A percentile compares a stretch with the other conserved stretches of the same genome.
phyloP scores from a whole-genome alignment of 2,797 vertebrate species.

The Masticophis lateralis region DNA sequence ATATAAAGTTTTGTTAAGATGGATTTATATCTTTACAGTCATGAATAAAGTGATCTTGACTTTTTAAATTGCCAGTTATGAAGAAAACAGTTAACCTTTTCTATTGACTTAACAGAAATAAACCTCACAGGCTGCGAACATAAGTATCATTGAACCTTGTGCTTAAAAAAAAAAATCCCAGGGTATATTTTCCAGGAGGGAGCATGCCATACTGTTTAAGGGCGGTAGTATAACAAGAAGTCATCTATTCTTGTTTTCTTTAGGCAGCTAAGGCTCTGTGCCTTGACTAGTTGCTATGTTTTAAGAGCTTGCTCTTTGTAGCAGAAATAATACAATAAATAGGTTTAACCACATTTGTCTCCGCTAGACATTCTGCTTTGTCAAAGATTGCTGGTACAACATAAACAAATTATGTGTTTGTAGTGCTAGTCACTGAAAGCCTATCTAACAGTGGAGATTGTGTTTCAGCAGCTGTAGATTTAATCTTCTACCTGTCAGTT shows the following conservation, averaged over 20 bases:
- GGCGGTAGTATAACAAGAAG: conserved; percentile 89
- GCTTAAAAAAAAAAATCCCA: conserved; percentile 65
- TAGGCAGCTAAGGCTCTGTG: conserved; percentile 80
- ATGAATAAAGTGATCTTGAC: conserved; percentile 18
- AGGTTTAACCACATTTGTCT: conserved; percentile 82
- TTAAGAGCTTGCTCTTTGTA: conserved; percentile 78
- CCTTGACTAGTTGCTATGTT: conserved; percentile 81
- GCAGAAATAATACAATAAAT: conserved; percentile 82
- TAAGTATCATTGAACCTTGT: conserved; percentile 65
- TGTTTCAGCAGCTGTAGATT: conserved; percentile 81
- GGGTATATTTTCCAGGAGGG: conserved; percentile 84
- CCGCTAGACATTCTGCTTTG: conserved; percentile 82
- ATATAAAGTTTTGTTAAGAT: not conserved
- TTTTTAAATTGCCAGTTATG: conserved; percentile 61
- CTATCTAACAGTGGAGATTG: conserved; percentile 79
- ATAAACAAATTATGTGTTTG: conserved; percentile 82
- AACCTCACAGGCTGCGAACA: conserved; percentile 70
- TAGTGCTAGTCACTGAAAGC: conserved; percentile 74
- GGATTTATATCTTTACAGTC: not conserved
- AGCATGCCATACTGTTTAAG: conserved; percentile 85
- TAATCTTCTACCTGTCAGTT: conserved; percentile 87
- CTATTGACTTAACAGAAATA: conserved; percentile 61
- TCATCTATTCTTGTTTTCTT: conserved; percentile 89
- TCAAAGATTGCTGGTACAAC: conserved; percentile 75
- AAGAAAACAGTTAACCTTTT: not conserved